Conservation (phyloP, 1,140 invertebrate species). For the Drosophila miranda region DNA sequence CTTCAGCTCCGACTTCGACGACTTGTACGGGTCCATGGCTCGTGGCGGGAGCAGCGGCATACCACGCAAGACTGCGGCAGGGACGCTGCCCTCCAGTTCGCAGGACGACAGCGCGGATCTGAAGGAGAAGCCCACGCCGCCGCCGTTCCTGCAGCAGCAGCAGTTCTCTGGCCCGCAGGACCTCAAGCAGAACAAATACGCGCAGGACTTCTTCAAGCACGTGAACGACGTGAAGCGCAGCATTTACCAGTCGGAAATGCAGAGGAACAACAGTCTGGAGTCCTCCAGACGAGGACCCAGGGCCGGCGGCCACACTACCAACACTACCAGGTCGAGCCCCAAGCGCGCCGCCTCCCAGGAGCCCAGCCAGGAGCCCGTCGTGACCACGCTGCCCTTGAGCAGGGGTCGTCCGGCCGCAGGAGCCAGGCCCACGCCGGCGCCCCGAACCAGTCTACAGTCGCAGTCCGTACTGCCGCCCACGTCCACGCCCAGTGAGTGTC, state of each 20-base stretch:
- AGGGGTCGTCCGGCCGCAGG: slow-evolving; percentile 52
- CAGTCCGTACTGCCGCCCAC: slow-evolving; percentile 7
- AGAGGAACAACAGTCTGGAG: slow-evolving; percentile 68
- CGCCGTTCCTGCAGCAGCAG: slow-evolving; percentile 9
- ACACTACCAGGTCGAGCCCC: slow-evolving; percentile 34
- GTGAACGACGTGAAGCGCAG: slow-evolving; percentile 81
- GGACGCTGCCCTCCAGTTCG: slow-evolving; percentile 62
- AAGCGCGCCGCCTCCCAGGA: slow-evolving; percentile 35
- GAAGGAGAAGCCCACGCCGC: slow-evolving; percentile 14
- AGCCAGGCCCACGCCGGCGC: slow-evolving; percentile 69
- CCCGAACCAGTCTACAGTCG: slow-evolving; percentile 55
- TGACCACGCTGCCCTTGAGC: slow-evolving; percentile 68
- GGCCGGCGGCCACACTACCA: neutral
- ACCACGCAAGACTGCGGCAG: slow-evolving; percentile 72
- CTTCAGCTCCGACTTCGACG: slow-evolving; percentile 82
- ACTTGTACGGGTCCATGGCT: slow-evolving; percentile 69
- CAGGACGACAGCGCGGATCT: slow-evolving; percentile 24
- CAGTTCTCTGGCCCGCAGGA: slow-evolving; percentile 46
- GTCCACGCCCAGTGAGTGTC: slow-evolving; percentile 28
- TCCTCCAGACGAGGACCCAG: slow-evolving; percentile 37
- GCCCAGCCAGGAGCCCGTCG: slow-evolving; percentile 27
- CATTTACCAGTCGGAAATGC: slow-evolving; percentile 80
- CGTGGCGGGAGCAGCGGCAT: slow-evolving; percentile 72
- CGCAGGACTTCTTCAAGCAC: slow-evolving; percentile 81
- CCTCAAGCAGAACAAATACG: slow-evolving; percentile 79